Evolutionary conservation across 2,888 invertebrate species (phyloP).

Genomic region (Hirtodrosophila alboralis): DNA sequence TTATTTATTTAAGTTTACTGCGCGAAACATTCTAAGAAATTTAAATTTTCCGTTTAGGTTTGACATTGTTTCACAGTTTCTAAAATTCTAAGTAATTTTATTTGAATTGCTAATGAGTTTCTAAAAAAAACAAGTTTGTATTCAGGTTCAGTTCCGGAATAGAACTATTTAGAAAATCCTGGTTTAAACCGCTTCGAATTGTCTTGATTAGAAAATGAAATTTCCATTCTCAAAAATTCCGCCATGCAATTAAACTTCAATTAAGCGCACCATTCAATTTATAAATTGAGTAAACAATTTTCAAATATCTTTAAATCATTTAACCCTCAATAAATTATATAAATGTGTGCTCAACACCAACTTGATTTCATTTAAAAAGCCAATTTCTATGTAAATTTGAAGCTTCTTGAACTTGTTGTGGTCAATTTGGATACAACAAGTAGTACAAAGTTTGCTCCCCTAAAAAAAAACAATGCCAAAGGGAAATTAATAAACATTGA

Average conservation of each 20-base stretch:
- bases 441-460: not conserved
- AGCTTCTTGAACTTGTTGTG: conserved; percentile 7
- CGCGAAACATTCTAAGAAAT: no score
- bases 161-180: no score
- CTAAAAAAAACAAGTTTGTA: no score
- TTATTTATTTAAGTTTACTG: no score
- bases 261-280: conserved; percentile 6
- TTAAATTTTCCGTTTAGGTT: no score
- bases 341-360: conserved; percentile 3
- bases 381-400: not conserved
- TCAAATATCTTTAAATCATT: conserved; percentile 5
- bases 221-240: not conserved
- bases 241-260: not conserved
- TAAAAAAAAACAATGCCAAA: conserved; percentile 7
- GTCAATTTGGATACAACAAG: conserved; percentile 16
- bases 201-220: no score
- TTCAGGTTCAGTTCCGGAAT: no score
- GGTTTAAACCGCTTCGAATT: no score
- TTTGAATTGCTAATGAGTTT: no score
- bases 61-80: no score
- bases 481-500: conserved; percentile 2
- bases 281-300: not conserved
- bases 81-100: no score
- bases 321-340: not conserved
- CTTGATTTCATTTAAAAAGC: conserved; percentile 4